Percentiles rank a stretch among this genome's conserved stretches.
Evolutionary conservation across 2,113 vertebrate genomes (phyloP).

Genomic region (Albula goreensis): DNA sequence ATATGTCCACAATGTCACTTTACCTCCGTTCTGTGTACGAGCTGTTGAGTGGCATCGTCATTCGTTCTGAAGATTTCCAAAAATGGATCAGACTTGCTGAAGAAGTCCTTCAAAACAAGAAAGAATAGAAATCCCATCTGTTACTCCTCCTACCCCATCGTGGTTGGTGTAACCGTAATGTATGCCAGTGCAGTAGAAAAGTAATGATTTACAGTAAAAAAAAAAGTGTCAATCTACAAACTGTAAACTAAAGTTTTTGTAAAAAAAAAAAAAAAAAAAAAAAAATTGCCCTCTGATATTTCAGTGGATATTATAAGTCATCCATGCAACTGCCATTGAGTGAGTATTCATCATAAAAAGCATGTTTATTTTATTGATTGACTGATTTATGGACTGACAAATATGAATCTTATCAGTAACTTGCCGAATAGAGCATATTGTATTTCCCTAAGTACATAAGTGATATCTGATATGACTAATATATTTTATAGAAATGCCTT

Average conservation of each 20-base stretch:
- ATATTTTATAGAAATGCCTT: not conserved
- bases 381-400: not conserved
- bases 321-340: no score
- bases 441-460: not conserved
- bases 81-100: constrained; percentile 97
- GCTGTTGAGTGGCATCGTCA: constrained; percentile 90
- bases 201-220: no score
- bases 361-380: not conserved
- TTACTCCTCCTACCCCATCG: not conserved
- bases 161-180: not conserved
- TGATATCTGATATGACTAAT: constrained; percentile 16
- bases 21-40: constrained; percentile 97
- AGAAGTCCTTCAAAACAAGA: constrained; percentile 82
- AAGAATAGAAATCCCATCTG: not conserved
- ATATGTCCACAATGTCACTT: constrained; percentile 31
- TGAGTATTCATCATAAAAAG: no score
- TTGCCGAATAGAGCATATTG: not conserved
- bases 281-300: no score
- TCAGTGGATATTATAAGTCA: no score
- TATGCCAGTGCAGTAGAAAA: no score
- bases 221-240: no score
- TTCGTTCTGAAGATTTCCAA: constrained; percentile 95
- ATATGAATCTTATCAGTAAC: not conserved
- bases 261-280: no score
- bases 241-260: no score